Percentiles rank a stretch among this genome's conserved stretches.
Evolutionary conservation across 2,888 invertebrate species (phyloP).

Genomic region (Hypena proboscidalis): DNA sequence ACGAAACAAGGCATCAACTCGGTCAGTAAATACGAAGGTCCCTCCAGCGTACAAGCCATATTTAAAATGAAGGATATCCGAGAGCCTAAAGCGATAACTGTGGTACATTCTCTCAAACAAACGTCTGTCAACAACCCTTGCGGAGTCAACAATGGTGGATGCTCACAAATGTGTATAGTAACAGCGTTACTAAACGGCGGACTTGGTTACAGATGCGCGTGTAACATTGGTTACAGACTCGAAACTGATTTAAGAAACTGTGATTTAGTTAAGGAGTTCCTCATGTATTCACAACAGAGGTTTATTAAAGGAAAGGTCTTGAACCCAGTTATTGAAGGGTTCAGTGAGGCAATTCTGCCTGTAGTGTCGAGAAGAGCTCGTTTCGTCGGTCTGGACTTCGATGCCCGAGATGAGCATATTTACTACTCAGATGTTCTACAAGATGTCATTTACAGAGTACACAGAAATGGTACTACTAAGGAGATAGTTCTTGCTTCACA

Average conservation of each 20-base stretch:
- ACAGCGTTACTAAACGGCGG: constrained; percentile 90
- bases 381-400: constrained; percentile 98
- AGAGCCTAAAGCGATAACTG: constrained; percentile 93
- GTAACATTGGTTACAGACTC: constrained; percentile 94
- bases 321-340: constrained; percentile 94
- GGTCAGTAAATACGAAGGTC: constrained; percentile 93
- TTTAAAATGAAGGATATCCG: constrained; percentile 92
- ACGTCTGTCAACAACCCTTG: constrained; percentile 92
- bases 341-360: constrained; percentile 97
- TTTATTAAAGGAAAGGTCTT: constrained; percentile 97
- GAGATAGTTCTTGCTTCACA: constrained; percentile 97
- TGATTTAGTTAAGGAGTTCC: constrained; percentile 92
- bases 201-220: constrained; percentile 95
- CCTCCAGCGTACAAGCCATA: constrained; percentile 91
- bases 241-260: constrained; percentile 91
- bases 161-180: constrained; percentile 97
- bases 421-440: constrained; percentile 99
- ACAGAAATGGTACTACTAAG: constrained; percentile 91
- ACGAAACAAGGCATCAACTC: constrained; percentile 95
- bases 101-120: constrained; percentile 92
- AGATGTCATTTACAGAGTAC: constrained; percentile 95
- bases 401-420: constrained; percentile 94
- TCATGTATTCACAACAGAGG: constrained; percentile 97
- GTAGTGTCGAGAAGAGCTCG: constrained; percentile 96
- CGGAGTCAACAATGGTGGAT: constrained; percentile 94